These are phyloP conservation scores for Perizoma affinitatum DNA, from an alignment of 2,888 invertebrate species.

Conservation along the genomic window DNA sequence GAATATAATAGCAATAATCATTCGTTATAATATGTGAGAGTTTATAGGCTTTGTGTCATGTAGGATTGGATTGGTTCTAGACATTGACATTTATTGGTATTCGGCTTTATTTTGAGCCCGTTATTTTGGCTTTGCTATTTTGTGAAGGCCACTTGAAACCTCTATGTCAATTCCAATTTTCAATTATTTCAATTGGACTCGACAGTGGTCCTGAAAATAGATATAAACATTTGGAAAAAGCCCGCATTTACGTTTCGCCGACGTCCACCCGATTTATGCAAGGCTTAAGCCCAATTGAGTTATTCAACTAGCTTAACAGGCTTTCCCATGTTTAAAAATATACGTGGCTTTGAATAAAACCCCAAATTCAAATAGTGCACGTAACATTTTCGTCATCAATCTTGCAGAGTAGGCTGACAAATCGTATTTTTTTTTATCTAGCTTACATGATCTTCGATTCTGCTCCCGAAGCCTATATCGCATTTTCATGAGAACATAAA, in stretches of 20 bases:
- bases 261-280: slow-evolving; percentile 48
- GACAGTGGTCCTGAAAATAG: slow-evolving; percentile 13
- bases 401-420: slow-evolving; percentile 25
- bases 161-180: slow-evolving; percentile 15
- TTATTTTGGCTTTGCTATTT: slow-evolving; percentile 4
- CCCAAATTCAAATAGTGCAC: slow-evolving; percentile 6
- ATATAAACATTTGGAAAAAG: slow-evolving; percentile 29
- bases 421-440: slow-evolving; percentile 35
- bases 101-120: slow-evolving; percentile 9
- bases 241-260: slow-evolving; percentile 38
- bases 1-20: slow-evolving; percentile 56
- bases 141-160: neutral
- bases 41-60: slow-evolving; percentile 37
- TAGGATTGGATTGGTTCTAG: slow-evolving; percentile 24
- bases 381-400: slow-evolving; percentile 15
- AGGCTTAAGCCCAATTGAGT: slow-evolving; percentile 51
- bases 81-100: slow-evolving; percentile 9
- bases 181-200: slow-evolving; percentile 19
- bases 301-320: slow-evolving; percentile 45
- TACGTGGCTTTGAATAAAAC: slow-evolving; percentile 10
- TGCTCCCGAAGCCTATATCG: slow-evolving; percentile 40
- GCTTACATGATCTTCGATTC: slow-evolving; percentile 37
- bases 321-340: slow-evolving; percentile 34
- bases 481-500: slow-evolving; percentile 51
- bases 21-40: slow-evolving; percentile 47